These are phyloP conservation scores for Lepidocolaptes lacrymiger DNA, from an alignment of 2,797 vertebrate species.

Conservation along the genomic window DNA sequence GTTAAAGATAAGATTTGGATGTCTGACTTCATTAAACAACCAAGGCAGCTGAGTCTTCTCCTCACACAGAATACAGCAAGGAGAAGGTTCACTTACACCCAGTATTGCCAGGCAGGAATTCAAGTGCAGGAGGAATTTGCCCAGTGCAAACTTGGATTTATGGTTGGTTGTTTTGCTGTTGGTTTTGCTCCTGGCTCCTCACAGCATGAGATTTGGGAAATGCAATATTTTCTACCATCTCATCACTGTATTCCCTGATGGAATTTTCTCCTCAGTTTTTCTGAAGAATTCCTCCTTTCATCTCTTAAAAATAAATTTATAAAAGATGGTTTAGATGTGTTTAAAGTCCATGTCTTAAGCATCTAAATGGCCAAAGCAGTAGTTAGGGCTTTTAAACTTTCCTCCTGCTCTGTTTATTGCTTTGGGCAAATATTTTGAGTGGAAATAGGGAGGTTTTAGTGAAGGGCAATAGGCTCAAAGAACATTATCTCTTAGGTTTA, in stretches of 20 bases:
- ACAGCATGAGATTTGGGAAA: neutral
- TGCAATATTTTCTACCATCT: neutral
- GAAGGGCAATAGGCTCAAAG: constrained; percentile 53
- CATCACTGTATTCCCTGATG: neutral
- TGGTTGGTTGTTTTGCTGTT: neutral
- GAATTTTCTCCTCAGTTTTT: neutral
- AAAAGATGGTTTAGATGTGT: neutral
- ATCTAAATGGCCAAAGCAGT: neutral
- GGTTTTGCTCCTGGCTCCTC: neutral
- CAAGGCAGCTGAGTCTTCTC: neutral
- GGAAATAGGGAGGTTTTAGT: constrained; percentile 40
- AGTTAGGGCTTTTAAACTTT: neutral
- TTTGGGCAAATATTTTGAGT: constrained; percentile 30
- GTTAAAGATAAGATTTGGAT: neutral
- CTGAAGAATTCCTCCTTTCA: neutral
- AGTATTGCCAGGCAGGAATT: neutral
- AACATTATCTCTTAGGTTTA: constrained; percentile 71
- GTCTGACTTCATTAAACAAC: neutral
- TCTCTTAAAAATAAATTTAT: neutral
- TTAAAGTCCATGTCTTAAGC: neutral
- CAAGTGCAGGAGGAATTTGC: neutral
- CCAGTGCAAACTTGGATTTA: neutral
- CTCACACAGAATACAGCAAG: neutral
- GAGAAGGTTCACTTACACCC: neutral
- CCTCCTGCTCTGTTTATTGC: constrained; percentile 61